Conservation (phyloP, 2,113 vertebrate species). For the Menura novaehollandiae region DNA sequence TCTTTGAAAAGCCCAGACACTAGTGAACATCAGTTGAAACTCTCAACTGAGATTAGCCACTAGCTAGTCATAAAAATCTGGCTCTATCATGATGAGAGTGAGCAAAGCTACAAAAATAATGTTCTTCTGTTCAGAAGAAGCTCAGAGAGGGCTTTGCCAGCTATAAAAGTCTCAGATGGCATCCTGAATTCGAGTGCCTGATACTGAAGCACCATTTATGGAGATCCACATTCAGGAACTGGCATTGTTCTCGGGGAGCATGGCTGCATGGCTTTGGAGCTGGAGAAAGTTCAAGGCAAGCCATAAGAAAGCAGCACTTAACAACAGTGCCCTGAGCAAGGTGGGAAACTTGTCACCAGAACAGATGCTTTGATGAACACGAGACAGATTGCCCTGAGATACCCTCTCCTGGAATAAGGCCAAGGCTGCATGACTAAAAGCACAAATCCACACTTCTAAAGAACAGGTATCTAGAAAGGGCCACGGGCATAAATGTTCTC, state of each 20-base stretch:
- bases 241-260: background rate
- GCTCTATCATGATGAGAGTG: background rate
- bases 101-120: background rate
- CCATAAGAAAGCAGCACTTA: background rate
- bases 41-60: background rate
- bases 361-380: background rate
- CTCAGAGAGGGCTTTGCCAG: background rate
- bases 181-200: background rate
- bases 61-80: background rate
- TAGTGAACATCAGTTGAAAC: background rate
- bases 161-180: background rate
- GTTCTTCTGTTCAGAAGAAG: background rate
- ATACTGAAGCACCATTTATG: rapidly evolving
- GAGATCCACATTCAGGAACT: background rate
- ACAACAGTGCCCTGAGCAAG: background rate
- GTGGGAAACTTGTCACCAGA: background rate
- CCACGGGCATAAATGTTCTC: background rate
- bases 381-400: background rate
- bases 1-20: background rate
- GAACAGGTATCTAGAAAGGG: background rate
- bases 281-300: background rate
- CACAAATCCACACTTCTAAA: background rate
- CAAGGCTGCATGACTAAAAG: background rate
- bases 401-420: background rate
- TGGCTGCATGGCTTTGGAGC: background rate